These are phyloP conservation scores for Hycleus cichorii DNA, from an alignment of 1,140 invertebrate species.

Conservation along the genomic window DNA sequence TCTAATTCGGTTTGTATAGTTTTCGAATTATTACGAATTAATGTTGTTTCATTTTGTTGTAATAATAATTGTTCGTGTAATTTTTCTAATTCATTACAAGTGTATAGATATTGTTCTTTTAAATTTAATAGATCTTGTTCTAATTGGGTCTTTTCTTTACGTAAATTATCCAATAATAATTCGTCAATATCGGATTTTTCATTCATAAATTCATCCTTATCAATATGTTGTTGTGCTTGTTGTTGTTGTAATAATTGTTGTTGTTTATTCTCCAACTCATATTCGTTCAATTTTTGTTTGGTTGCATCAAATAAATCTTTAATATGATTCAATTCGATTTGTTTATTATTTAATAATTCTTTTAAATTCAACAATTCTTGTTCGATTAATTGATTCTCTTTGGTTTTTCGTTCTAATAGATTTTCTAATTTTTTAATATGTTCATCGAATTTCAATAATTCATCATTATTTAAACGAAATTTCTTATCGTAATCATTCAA, in stretches of 20 bases:
- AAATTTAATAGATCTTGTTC: conserved; percentile 64
- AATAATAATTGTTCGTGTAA: conserved; percentile 63
- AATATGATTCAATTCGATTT: conserved; percentile 69
- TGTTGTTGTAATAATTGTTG: too few relatives aligned
- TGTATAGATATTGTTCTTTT: conserved; percentile 68
- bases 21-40: conserved; percentile 73
- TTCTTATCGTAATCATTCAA: conserved; percentile 47
- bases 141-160: conserved; percentile 60
- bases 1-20: conserved; percentile 72
- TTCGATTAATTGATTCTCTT: conserved; percentile 65
- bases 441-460: conserved; percentile 58
- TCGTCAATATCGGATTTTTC: conserved; percentile 63
- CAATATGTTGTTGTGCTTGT: conserved; percentile 36
- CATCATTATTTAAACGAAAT: conserved; percentile 37
- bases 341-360: conserved; percentile 54
- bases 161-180: conserved; percentile 59
- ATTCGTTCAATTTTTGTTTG: conserved; percentile 59
- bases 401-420: conserved; percentile 58
- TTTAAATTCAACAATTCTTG: conserved; percentile 60
- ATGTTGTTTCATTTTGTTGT: conserved; percentile 73
- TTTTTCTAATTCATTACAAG: conserved; percentile 66
- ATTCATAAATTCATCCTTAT: conserved; percentile 48
- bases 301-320: conserved; percentile 74
- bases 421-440: conserved; percentile 60
- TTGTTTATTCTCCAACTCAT: background rate